phyloP scores from a whole-genome alignment of 2,113 vertebrate species.

The Ptilorrhoa leucosticta region DNA sequence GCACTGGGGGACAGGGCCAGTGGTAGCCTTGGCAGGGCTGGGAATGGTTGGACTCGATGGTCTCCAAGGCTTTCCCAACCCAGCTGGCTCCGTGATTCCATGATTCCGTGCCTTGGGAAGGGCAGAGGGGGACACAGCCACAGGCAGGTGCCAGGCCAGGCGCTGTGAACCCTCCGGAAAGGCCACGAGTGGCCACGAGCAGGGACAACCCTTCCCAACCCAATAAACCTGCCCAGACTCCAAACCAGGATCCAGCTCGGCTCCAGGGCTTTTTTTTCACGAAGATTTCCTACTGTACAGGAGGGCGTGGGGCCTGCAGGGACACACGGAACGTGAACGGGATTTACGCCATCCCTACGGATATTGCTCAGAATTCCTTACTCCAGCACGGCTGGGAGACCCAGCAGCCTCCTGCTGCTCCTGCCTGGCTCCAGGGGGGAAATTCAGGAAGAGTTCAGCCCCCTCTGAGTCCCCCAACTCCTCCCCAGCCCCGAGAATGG shows the following conservation, averaged over 20 bases:
- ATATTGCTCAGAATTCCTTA: rapidly evolving
- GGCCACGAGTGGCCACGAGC: background rate
- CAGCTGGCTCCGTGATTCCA: background rate
- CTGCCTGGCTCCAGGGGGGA: background rate
- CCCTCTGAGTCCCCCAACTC: rapidly evolving
- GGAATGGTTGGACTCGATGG: rapidly evolving
- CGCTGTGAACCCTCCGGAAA: rapidly evolving
- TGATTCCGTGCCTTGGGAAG: background rate
- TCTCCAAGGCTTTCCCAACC: background rate
- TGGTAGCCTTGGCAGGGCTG: background rate
- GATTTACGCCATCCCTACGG: background rate
- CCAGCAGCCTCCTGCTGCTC: background rate
- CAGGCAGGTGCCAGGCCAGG: rapidly evolving
- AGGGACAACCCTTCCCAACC: background rate
- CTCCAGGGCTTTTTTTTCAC: background rate
- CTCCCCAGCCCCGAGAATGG: rapidly evolving
- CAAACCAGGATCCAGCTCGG: background rate
- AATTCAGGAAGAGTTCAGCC: background rate
- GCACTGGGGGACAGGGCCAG: background rate
- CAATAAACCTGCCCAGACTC: background rate
- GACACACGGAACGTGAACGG: rapidly evolving
- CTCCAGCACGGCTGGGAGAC: background rate
- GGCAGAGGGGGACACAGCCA: background rate
- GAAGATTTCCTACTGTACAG: background rate
- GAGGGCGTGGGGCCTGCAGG: background rate